Conservation (phyloP, 2,113 vertebrate species). For the Callocephalon fimbriatum region DNA sequence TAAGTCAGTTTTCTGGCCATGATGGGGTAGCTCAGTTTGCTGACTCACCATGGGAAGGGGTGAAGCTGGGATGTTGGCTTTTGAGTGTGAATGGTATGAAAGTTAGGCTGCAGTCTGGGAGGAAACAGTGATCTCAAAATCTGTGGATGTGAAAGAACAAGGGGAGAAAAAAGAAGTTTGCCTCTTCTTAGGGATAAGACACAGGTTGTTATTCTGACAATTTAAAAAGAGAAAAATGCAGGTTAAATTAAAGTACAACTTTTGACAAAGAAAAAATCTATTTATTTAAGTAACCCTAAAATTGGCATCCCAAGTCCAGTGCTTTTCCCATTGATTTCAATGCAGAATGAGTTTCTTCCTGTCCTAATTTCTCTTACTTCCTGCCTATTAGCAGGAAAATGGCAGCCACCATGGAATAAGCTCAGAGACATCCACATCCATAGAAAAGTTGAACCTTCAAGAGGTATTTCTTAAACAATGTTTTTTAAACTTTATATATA, state of each 20-base stretch:
- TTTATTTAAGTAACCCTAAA: constrained; percentile 25
- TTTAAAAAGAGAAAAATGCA: background rate
- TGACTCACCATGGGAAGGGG: background rate
- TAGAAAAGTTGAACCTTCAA: constrained; percentile 79
- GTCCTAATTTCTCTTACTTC: constrained; percentile 78
- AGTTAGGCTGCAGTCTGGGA: background rate
- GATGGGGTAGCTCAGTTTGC: background rate
- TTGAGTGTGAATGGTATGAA: background rate
- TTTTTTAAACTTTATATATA: constrained; percentile 59
- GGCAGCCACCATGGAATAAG: constrained; percentile 74
- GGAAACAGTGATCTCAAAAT: background rate
- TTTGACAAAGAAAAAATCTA: background rate
- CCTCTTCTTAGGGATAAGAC: background rate
- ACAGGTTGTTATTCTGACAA: background rate
- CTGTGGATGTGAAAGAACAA: background rate
- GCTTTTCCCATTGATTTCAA: constrained; percentile 71
- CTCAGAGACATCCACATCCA: constrained; percentile 77
- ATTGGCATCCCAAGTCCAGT: constrained; percentile 50
- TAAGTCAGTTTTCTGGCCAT: background rate
- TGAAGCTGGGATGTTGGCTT: background rate
- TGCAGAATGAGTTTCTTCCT: constrained; percentile 73
- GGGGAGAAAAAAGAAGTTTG: background rate
- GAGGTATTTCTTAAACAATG: constrained; percentile 77
- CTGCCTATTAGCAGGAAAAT: constrained; percentile 79
- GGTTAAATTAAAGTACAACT: background rate